A percentile compares a stretch with the other conserved stretches of the same genome.
phyloP scores from a whole-genome alignment of 2,113 vertebrate species.

The Laticauda colubrina region DNA sequence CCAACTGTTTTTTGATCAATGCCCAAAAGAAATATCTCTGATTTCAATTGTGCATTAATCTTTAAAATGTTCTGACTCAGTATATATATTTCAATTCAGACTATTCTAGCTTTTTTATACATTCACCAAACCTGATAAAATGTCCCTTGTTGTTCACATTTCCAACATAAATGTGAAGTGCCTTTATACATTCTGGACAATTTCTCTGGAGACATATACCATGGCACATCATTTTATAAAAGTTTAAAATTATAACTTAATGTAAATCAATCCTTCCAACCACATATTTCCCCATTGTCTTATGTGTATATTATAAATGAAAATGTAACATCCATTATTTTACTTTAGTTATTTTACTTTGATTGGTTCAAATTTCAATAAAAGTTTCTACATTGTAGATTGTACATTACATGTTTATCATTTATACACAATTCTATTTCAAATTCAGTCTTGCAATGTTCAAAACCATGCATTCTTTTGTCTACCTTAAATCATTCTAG shows the following conservation, averaged over 20 bases:
- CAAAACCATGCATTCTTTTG: neutral
- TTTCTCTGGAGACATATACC: neutral
- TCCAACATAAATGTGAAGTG: neutral
- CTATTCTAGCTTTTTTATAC: neutral
- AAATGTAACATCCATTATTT: neutral
- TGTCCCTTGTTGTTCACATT: neutral
- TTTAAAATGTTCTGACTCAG: neutral
- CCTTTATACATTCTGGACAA: neutral
- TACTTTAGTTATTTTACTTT: neutral
- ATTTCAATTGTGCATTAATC: neutral
- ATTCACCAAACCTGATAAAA: neutral
- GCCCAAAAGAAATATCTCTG: neutral
- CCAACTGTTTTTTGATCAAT: neutral
- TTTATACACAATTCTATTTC: neutral
- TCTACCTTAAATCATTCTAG: neutral
- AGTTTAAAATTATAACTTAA: neutral
- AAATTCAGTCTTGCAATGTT: neutral
- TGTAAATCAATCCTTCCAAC: neutral
- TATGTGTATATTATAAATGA: neutral
- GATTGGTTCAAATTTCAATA: neutral
- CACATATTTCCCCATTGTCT: neutral
- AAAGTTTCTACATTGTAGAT: neutral
- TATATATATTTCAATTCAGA: neutral
- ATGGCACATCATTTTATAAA: neutral
- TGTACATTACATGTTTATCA: neutral